These are phyloP conservation scores for Parnassius glacialis DNA, from an alignment of 2,888 invertebrate species.

Conservation along the genomic window DNA sequence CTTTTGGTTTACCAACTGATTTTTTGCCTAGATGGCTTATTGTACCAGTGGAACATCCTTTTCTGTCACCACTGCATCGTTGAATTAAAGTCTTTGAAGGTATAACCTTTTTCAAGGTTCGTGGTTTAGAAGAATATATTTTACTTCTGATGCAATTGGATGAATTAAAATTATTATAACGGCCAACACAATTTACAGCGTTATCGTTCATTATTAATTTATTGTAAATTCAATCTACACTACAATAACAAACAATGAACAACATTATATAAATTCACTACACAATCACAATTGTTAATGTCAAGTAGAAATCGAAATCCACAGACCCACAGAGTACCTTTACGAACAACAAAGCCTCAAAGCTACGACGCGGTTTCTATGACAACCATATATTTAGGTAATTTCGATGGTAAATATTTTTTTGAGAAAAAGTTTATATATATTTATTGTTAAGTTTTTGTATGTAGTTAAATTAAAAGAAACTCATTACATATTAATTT, in stretches of 20 bases:
- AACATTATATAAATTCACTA: not conserved
- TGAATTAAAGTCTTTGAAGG: constrained; percentile 39
- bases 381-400: not conserved
- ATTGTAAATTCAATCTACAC: not conserved
- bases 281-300: not conserved
- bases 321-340: too few relatives aligned
- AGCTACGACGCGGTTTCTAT: not conserved
- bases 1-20: constrained; percentile 40
- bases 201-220: constrained; percentile 4
- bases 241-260: too few relatives aligned
- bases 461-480: too few relatives aligned
- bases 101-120: constrained; percentile 47
- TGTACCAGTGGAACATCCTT: constrained; percentile 49
- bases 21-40: constrained; percentile 31
- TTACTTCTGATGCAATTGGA: constrained; percentile 25
- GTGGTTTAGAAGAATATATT: constrained; percentile 19
- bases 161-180: not conserved
- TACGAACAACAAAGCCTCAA: too few relatives aligned
- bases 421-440: too few relatives aligned
- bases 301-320: too few relatives aligned
- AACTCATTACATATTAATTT: too few relatives aligned
- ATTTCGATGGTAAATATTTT: too few relatives aligned
- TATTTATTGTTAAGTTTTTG: too few relatives aligned
- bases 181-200: not conserved
- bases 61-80: constrained; percentile 31